Conservation (phyloP, 2,888 invertebrate genomes). For the Lasioglossum villosulum region DNA sequence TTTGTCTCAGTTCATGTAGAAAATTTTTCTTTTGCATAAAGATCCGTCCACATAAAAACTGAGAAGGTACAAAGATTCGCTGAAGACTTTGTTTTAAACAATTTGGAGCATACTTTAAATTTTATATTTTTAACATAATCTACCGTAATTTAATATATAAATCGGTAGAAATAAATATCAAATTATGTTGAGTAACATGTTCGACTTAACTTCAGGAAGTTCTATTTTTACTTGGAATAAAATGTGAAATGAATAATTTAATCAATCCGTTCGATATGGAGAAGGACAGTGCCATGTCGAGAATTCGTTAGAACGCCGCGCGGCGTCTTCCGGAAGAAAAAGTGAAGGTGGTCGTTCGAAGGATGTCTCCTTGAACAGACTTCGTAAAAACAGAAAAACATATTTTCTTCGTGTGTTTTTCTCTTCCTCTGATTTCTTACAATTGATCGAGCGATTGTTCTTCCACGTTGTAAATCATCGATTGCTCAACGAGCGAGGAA, state of each 20-base stretch:
- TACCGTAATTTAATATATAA: too few relatives aligned
- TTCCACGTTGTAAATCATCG: constrained; percentile 24
- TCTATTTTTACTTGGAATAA: background rate
- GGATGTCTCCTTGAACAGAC: constrained; percentile 8
- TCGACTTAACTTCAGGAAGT: background rate
- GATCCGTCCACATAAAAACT: too few relatives aligned
- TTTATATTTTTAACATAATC: too few relatives aligned
- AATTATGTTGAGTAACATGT: background rate
- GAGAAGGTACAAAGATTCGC: too few relatives aligned
- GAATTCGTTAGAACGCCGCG: background rate
- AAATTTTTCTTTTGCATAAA: too few relatives aligned
- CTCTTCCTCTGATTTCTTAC: background rate
- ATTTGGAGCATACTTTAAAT: too few relatives aligned
- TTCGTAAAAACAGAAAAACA: constrained; percentile 14
- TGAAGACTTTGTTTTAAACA: too few relatives aligned
- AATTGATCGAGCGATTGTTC: constrained; percentile 32
- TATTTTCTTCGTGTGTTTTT: background rate
- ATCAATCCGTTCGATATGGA: background rate
- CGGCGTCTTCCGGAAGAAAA: background rate
- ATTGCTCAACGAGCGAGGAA: constrained; percentile 47
- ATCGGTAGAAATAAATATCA: background rate
- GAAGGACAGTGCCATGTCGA: background rate
- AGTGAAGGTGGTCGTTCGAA: background rate
- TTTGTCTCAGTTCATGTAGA: too few relatives aligned
- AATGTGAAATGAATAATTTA: background rate